Conservation (phyloP, 2,797 vertebrate species). For the Fistularia commersonii region DNA sequence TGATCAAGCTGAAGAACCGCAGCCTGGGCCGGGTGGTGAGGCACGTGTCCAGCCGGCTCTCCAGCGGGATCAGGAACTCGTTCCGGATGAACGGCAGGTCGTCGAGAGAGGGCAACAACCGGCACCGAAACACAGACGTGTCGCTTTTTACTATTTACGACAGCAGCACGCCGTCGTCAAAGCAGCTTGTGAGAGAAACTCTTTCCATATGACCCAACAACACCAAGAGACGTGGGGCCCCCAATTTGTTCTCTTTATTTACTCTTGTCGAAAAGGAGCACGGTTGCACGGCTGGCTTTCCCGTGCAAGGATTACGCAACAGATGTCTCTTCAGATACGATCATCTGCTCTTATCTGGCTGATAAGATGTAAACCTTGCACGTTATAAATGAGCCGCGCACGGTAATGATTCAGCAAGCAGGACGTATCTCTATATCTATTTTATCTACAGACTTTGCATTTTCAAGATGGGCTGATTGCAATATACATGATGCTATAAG, state of each 20-base stretch:
- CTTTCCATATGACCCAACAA: slow-evolving; percentile 54
- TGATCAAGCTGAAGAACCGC: slow-evolving; percentile 51
- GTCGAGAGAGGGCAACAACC: background rate
- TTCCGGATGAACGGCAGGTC: slow-evolving; percentile 42
- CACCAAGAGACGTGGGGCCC: slow-evolving; percentile 4
- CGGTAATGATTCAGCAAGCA: background rate
- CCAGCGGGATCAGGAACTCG: slow-evolving; percentile 62
- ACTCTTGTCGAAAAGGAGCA: slow-evolving; percentile 1
- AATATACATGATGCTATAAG: too few species aligned
- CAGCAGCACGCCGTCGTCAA: slow-evolving; percentile 10
- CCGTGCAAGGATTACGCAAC: slow-evolving; percentile 60
- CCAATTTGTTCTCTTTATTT: slow-evolving; percentile 8
- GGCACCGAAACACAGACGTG: slow-evolving; percentile 20
- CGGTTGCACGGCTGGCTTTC: slow-evolving; percentile 13
- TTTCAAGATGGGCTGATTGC: too few species aligned
- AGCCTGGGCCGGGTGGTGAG: slow-evolving; percentile 58
- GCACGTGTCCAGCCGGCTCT: slow-evolving; percentile 66
- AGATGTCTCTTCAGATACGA: slow-evolving; percentile 24
- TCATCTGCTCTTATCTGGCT: slow-evolving; percentile 31
- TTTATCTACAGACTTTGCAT: too few species aligned
- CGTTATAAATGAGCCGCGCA: background rate
- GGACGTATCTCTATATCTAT: too few species aligned
- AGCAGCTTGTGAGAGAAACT: slow-evolving; percentile 43
- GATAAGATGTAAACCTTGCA: slow-evolving; percentile 61
- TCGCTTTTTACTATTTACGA: slow-evolving; percentile 46